A percentile compares a stretch with the other conserved stretches of the same genome.
Conservation (phyloP, 1,140 invertebrate genomes). For the Trachymyrmex cornetzi region DNA sequence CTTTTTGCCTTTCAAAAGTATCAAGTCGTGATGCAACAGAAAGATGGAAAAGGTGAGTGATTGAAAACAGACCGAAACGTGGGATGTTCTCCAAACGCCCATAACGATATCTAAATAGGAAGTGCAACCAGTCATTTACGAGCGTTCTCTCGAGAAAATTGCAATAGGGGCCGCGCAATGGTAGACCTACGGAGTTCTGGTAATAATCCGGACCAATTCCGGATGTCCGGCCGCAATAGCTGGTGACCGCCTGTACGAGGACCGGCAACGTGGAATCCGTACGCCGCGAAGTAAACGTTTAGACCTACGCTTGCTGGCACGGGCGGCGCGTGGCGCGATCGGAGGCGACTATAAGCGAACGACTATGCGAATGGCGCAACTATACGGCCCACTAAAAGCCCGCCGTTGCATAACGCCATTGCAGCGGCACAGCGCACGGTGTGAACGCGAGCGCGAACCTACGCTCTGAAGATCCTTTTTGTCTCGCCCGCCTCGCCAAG, state of each 20-base stretch:
- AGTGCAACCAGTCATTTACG: constrained; percentile 19
- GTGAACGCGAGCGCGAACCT: constrained; percentile 70
- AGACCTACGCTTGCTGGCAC: constrained; percentile 40
- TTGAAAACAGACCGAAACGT: constrained; percentile 6
- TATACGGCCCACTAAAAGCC: constrained; percentile 86
- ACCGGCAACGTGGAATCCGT: constrained; percentile 25
- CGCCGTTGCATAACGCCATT: constrained; percentile 81
- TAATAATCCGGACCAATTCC: constrained; percentile 54
- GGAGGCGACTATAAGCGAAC: constrained; percentile 71
- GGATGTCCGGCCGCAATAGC: constrained; percentile 48
- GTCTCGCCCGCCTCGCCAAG: constrained; percentile 39
- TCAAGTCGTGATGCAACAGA: background rate
- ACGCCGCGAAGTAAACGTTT: background rate
- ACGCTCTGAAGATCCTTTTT: constrained; percentile 72
- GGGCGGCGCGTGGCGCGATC: constrained; percentile 46
- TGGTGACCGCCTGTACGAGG: background rate
- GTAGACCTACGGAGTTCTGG: constrained; percentile 19
- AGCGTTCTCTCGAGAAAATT: constrained; percentile 24
- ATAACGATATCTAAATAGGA: constrained; percentile 19
- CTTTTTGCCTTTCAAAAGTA: background rate
- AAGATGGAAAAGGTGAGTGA: background rate
- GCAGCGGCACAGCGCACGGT: constrained; percentile 8
- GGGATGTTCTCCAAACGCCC: background rate
- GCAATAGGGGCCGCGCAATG: background rate
- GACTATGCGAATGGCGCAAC: constrained; percentile 81